phyloP scores from a whole-genome alignment of 2,888 invertebrate species.

The Lasioglossum calceatum region DNA sequence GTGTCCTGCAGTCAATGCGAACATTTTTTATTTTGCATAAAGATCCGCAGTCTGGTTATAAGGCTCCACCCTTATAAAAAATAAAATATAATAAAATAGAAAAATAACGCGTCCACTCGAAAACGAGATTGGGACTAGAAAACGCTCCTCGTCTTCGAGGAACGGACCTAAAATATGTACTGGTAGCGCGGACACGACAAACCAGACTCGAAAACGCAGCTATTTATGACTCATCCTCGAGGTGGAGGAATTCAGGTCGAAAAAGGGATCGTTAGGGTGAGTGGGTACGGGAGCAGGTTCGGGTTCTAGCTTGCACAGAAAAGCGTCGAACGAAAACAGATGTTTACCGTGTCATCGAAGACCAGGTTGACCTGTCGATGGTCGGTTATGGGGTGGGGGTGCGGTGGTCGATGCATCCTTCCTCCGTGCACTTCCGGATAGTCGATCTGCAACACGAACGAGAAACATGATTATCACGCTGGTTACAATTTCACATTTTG shows the following conservation, averaged over 20 bases:
- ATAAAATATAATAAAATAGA: too few species aligned
- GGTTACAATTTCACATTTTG: not conserved
- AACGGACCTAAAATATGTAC: not conserved
- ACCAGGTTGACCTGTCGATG: constrained; percentile 85
- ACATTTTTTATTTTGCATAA: too few species aligned
- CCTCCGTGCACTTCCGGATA: constrained; percentile 87
- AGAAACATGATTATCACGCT: not conserved
- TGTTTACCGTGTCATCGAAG: constrained; percentile 84
- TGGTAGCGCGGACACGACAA: not conserved
- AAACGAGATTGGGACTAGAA: not conserved
- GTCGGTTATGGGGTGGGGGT: constrained; percentile 83
- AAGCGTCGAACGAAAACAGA: constrained; percentile 41
- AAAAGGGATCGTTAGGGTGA: constrained; percentile 6
- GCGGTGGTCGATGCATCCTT: constrained; percentile 84
- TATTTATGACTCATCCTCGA: not conserved
- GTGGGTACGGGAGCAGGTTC: not conserved
- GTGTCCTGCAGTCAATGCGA: too few species aligned
- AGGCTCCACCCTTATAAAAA: not conserved
- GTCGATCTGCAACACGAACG: constrained; percentile 87
- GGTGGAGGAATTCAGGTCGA: constrained; percentile 4
- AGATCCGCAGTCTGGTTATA: too few species aligned
- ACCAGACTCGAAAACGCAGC: not conserved
- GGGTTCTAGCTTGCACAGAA: constrained; percentile 9
- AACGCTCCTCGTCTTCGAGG: not conserved
- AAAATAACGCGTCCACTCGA: not conserved